Evolutionary conservation across 2,888 invertebrate species (phyloP).

Genomic region (Conistra vaccinii): DNA sequence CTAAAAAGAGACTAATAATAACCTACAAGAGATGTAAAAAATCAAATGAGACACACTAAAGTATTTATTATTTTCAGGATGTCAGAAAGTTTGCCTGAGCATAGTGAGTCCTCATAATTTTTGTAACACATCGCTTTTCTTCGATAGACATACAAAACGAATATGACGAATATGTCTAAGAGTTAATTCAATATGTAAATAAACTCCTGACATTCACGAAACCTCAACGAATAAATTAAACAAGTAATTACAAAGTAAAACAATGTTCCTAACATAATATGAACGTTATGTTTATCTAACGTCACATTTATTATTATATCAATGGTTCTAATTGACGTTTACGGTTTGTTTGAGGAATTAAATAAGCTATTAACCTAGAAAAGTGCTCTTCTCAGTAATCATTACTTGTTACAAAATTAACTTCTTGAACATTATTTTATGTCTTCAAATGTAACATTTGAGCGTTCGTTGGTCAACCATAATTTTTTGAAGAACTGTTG

Average conservation of each 20-base stretch:
- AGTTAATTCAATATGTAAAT: neutral
- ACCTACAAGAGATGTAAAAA: too few species aligned
- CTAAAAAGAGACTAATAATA: too few species aligned
- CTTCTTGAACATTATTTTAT: neutral
- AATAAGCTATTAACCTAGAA: constrained; percentile 54
- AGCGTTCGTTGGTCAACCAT: neutral
- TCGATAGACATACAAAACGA: neutral
- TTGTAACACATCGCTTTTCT: too few species aligned
- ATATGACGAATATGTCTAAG: neutral
- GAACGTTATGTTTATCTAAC: constrained; percentile 36
- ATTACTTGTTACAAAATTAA: constrained; percentile 21
- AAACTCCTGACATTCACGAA: constrained; percentile 26
- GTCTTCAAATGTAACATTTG: neutral
- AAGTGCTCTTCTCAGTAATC: constrained; percentile 23
- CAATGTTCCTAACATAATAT: neutral
- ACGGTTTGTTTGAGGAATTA: constrained; percentile 34
- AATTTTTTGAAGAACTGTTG: too few species aligned
- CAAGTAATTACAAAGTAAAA: constrained; percentile 39
- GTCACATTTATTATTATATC: constrained; percentile 28
- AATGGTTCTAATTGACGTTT: constrained; percentile 50
- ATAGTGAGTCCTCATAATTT: too few species aligned
- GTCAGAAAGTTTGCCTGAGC: too few species aligned
- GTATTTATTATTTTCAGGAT: too few species aligned
- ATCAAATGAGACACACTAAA: too few species aligned
- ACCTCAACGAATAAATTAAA: constrained; percentile 37